Conservation (phyloP, 2,888 invertebrate genomes). For the Eupithecia vulgata region DNA sequence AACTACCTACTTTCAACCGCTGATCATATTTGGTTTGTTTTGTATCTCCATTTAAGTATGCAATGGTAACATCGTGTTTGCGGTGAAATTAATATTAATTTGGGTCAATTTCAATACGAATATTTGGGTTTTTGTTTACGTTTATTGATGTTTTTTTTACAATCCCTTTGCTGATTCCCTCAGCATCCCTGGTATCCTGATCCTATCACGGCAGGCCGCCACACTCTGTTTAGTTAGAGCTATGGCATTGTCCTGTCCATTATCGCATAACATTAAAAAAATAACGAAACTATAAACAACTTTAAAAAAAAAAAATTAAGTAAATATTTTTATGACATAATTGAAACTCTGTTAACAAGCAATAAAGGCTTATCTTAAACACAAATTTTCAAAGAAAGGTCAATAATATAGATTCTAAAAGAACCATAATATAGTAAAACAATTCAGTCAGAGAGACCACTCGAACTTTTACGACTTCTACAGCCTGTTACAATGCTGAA, state of each 20-base stretch:
- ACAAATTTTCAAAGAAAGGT: background rate
- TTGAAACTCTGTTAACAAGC: too few species aligned
- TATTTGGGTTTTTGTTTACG: background rate
- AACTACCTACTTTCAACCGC: constrained; percentile 21
- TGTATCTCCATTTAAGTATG: constrained; percentile 8
- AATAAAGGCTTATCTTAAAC: too few species aligned
- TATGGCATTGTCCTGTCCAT: background rate
- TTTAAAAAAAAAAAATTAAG: background rate
- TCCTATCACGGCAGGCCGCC: background rate
- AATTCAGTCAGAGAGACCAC: background rate
- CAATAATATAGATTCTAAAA: background rate
- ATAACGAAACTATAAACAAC: too few species aligned
- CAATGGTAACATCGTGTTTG: constrained; percentile 9
- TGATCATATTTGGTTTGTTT: constrained; percentile 24
- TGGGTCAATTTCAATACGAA: background rate
- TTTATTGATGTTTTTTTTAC: background rate
- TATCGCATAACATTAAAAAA: background rate
- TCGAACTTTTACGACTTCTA: constrained; percentile 1
- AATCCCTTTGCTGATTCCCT: background rate
- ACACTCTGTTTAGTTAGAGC: background rate
- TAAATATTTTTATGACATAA: too few species aligned
- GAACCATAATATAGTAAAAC: background rate
- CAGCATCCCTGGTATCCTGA: background rate
- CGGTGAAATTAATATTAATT: constrained; percentile 1
- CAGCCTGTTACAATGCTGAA: constrained; percentile 1